These are phyloP conservation scores for Macrotrachela quadricornifera DNA, from an alignment of 1,140 invertebrate species.

Conservation along the genomic window DNA sequence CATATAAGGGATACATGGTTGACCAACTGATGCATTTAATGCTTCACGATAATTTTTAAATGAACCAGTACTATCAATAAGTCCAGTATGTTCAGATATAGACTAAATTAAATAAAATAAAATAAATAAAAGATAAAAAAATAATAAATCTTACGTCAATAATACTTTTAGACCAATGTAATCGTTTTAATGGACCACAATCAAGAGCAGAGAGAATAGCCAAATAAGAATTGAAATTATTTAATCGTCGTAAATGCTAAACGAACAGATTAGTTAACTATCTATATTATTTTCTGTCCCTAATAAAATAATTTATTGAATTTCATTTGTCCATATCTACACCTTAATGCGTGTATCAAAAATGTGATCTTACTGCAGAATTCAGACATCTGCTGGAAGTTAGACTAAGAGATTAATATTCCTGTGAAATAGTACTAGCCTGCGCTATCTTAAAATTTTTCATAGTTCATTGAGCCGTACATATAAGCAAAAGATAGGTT, in stretches of 20 bases:
- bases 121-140: not conserved
- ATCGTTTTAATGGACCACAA: slow-evolving; percentile 71
- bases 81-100: slow-evolving; percentile 69
- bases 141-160: slow-evolving; percentile 41
- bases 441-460: too few relatives aligned
- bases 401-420: too few relatives aligned
- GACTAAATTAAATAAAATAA: slow-evolving; percentile 29
- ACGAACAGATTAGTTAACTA: slow-evolving; percentile 2
- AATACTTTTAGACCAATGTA: slow-evolving; percentile 78
- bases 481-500: too few relatives aligned
- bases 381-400: too few relatives aligned
- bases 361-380: too few relatives aligned
- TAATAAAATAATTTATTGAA: not conserved
- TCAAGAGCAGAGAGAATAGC: slow-evolving; percentile 83
- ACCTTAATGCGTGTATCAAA: too few relatives aligned
- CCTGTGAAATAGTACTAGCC: too few relatives aligned
- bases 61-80: slow-evolving; percentile 84
- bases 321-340: too few relatives aligned
- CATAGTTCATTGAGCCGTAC: too few relatives aligned
- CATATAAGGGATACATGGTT: slow-evolving; percentile 96
- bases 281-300: not conserved
- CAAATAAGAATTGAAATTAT: slow-evolving; percentile 95
- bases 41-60: slow-evolving; percentile 82
- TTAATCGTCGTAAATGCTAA: slow-evolving; percentile 59
- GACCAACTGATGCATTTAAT: slow-evolving; percentile 60